Evolutionary conservation across 2,888 invertebrate genomes (phyloP), one percentile per base, ranked within the genome.

Genomic region (Nomada flava): DNA sequence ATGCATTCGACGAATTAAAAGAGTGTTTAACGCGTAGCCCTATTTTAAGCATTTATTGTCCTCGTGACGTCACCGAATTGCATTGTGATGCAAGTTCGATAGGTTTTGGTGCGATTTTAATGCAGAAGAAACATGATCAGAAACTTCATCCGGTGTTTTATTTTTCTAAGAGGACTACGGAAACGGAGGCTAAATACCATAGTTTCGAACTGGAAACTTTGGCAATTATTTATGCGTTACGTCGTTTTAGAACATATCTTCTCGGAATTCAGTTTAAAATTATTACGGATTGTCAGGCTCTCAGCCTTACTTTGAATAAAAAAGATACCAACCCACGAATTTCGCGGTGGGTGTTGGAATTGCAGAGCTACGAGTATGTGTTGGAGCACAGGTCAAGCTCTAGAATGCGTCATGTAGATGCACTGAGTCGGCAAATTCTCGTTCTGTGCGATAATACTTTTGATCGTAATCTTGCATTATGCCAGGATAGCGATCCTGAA

Each of bases 91-190:
- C 29, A 18, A 59, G 59, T 29, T 59, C 59, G 1, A 7, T 59
- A 2, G 59, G 59, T 0, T 26, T 59, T 7, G 29, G 59, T 7
- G 29, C 18, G 10, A 59, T 59, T 26, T 9, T 47, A 13, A 15
- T 26, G 47, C 63, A 50, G 26, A 20, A 23, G 15, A 59, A 87
- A 90, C 65, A 44, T 1, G 67, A 63, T 79, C 71, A 68, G 18
- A 79, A 83, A 64, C 82, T 91, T 44, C 90, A 92, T 36, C 91
- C 91, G 0, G 76, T 92, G 0, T 91, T 90, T 70, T 91, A 53
- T 53, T 53, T 53, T 53, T 52, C 52, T 5, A 52, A 52, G 9
- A 52, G 5, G 5, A 52, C 52, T 13, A 52, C 52, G 18, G 52
- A 52, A 18, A 18, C 5, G 2, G 52, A 52, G 52, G 15, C 52